Evolutionary conservation across 2,113 vertebrate genomes (phyloP).

Genomic region (Peromyscus polionotus): DNA sequence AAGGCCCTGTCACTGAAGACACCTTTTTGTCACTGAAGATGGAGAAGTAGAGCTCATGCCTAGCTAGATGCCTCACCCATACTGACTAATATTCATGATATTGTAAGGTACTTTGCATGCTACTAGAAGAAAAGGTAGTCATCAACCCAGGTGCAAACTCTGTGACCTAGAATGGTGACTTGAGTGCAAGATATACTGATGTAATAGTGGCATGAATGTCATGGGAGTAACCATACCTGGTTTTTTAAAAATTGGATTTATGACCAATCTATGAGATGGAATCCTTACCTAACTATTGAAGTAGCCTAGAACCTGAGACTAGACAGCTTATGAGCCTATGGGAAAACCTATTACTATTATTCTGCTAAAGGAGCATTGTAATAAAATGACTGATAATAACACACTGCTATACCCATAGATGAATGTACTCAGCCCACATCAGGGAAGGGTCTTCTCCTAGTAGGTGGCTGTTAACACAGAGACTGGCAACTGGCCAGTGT

Average conservation of each 20-base stretch:
- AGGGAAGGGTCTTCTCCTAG: neutral
- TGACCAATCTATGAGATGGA: neutral
- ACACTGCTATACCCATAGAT: neutral
- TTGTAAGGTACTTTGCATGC: neutral
- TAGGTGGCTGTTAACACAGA: neutral
- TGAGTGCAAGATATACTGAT: neutral
- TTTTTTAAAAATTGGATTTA: neutral
- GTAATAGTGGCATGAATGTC: neutral
- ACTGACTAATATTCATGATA: neutral
- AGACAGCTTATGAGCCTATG: neutral
- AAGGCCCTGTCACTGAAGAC: neutral
- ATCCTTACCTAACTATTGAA: neutral
- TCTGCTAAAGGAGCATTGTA: neutral
- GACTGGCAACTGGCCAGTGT: neutral
- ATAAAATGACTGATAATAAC: neutral
- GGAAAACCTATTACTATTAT: neutral
- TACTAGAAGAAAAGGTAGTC: neutral
- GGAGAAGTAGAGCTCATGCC: neutral
- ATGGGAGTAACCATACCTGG: neutral
- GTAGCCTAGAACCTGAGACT: neutral
- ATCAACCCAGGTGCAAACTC: neutral
- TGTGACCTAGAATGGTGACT: neutral
- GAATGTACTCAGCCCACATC: neutral
- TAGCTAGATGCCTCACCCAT: neutral
- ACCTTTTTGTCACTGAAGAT: neutral